A percentile compares a stretch with the other conserved stretches of the same genome.
phyloP scores from a whole-genome alignment of 1,140 invertebrate species.

The Atta texana region DNA sequence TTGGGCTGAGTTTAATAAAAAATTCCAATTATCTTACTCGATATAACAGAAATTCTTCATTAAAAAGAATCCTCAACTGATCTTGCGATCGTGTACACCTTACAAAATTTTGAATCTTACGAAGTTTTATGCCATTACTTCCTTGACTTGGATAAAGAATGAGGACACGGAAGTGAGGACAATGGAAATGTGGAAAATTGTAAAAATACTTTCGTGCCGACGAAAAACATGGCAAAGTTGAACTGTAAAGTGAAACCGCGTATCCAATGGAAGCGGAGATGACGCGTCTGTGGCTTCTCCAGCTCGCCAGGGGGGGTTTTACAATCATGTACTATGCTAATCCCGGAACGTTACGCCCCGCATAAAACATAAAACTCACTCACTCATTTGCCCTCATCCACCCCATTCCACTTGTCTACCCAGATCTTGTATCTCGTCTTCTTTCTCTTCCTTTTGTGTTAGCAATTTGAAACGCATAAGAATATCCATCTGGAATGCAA shows the following conservation, averaged over 20 bases:
- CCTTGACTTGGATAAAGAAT: slow-evolving; percentile 16
- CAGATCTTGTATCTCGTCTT: slow-evolving; percentile 58
- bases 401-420: slow-evolving; percentile 51
- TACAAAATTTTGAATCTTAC: slow-evolving; percentile 24
- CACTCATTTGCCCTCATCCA: slow-evolving; percentile 72
- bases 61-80: neutral
- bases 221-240: slow-evolving; percentile 68
- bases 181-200: slow-evolving; percentile 60
- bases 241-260: slow-evolving; percentile 68
- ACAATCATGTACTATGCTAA: slow-evolving; percentile 84
- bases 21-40: neutral
- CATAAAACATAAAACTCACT: slow-evolving; percentile 83
- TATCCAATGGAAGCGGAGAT: slow-evolving; percentile 64
- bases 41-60: neutral
- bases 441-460: slow-evolving; percentile 65
- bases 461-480: slow-evolving; percentile 76
- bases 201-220: slow-evolving; percentile 70
- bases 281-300: slow-evolving; percentile 73
- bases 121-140: slow-evolving; percentile 19
- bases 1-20: neutral
- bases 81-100: neutral
- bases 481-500: slow-evolving; percentile 77
- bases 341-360: slow-evolving; percentile 80
- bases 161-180: slow-evolving; percentile 15
- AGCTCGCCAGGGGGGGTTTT: slow-evolving; percentile 75